These are phyloP conservation scores for Helleia helle DNA, from an alignment of 2,888 invertebrate species.

Conservation along the genomic window DNA sequence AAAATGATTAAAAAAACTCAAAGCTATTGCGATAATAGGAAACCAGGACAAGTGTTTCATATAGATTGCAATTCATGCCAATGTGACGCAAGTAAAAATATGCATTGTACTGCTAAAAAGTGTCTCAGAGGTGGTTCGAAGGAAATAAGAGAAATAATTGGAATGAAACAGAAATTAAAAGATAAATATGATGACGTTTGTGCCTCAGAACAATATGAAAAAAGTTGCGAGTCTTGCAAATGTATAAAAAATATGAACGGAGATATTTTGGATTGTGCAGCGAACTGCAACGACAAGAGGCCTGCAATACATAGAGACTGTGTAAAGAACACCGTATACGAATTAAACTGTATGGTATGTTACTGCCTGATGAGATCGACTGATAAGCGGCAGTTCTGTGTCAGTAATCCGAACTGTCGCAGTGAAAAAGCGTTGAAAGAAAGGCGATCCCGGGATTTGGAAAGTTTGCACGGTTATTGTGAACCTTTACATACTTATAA, in stretches of 20 bases:
- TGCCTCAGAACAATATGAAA: slow-evolving; percentile 33
- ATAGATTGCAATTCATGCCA: slow-evolving; percentile 69
- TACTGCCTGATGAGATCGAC: slow-evolving; percentile 28
- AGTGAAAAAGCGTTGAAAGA: background rate
- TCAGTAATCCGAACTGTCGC: slow-evolving; percentile 25
- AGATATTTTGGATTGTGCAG: slow-evolving; percentile 46
- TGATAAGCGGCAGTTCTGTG: slow-evolving; percentile 33
- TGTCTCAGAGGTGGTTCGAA: slow-evolving; percentile 27
- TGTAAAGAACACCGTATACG: slow-evolving; percentile 33
- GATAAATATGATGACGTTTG: slow-evolving; percentile 34
- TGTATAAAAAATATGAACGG: slow-evolving; percentile 30
- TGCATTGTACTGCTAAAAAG: slow-evolving; percentile 54
- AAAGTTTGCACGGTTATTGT: slow-evolving; percentile 41
- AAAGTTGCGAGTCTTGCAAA: slow-evolving; percentile 46
- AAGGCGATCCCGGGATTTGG: slow-evolving; percentile 15
- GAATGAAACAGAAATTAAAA: slow-evolving; percentile 12
- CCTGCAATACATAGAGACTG: slow-evolving; percentile 26
- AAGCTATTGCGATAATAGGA: slow-evolving; percentile 29
- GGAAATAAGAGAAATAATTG: background rate
- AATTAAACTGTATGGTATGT: slow-evolving; percentile 40
- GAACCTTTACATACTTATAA: slow-evolving; percentile 40
- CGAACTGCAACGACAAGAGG: slow-evolving; percentile 25
- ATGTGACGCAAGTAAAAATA: slow-evolving; percentile 50
- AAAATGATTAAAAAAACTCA: background rate
- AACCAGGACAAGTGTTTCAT: slow-evolving; percentile 43